phyloP scores from a whole-genome alignment of 1,140 invertebrate genomes.

The Ericerus pela region DNA sequence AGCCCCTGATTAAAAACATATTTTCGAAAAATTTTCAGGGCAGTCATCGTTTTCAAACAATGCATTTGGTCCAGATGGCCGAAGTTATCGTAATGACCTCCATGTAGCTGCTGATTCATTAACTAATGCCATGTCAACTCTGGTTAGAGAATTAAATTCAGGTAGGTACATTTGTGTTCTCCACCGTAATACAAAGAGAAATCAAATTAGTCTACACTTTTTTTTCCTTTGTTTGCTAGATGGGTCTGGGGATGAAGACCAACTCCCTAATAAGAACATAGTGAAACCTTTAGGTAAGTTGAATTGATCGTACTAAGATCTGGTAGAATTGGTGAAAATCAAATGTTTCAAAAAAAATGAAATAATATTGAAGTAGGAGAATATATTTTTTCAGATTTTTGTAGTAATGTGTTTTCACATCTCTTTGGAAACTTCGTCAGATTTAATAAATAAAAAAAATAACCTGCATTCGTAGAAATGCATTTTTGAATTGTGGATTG shows the following conservation, averaged over 20 bases:
- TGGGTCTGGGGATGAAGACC: background rate
- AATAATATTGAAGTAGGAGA: too few relatives aligned
- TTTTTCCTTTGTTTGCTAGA: slow-evolving; percentile 2
- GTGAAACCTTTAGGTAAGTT: slow-evolving; percentile 3
- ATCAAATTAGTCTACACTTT: background rate
- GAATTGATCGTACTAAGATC: too few relatives aligned
- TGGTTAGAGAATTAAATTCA: slow-evolving; percentile 88
- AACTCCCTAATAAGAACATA: background rate
- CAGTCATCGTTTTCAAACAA: background rate
- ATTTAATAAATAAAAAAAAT: too few relatives aligned
- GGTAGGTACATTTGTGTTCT: slow-evolving; percentile 27
- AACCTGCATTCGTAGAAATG: too few relatives aligned
- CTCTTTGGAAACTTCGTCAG: too few relatives aligned
- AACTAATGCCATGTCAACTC: slow-evolving; percentile 88
- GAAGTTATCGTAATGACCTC: slow-evolving; percentile 65
- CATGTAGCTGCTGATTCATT: slow-evolving; percentile 86
- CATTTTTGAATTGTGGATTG: too few relatives aligned
- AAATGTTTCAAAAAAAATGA: too few relatives aligned
- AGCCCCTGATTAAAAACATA: background rate
- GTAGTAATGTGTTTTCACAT: too few relatives aligned
- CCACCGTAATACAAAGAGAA: background rate
- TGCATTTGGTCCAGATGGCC: slow-evolving; percentile 29
- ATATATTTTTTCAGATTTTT: too few relatives aligned
- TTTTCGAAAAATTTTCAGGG: background rate
- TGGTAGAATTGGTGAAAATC: too few relatives aligned